Evolutionary conservation across 2,888 invertebrate genomes (phyloP), one percentile per base, ranked within the genome.

Genomic region (Xestoiulus laeticollis): DNA sequence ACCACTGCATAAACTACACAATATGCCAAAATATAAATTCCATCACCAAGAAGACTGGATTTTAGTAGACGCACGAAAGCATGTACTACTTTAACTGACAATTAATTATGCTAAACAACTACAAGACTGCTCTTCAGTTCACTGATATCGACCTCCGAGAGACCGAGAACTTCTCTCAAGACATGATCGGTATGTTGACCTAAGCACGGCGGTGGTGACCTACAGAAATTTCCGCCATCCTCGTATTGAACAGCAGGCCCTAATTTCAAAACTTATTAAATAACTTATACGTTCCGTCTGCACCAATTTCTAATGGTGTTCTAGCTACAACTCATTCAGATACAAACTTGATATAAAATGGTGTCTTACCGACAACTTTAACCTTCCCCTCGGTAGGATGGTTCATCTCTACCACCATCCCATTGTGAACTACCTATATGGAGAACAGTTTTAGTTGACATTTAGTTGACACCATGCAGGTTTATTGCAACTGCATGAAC

Each of bases 121-220:
- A 59, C 59, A 22, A 4, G 59, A 22, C n/a, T 59, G 59, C 22
- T n/a, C 83, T 30, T 83, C 32, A 83, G 38, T 83, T 26, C 33
- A 14, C n/a, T 2, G 32, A 83, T 83, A 19, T 83, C 83, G 16
- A 6, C 6, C 14, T 89, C 53, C 12, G 88, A 83, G 48, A 89
- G 88, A 26, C 88, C 88, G 12, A 90, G 88, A 32, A 92, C 90
- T 30, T 91, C 91, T 30, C 87, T 89, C 68, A 99, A 93, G 86
- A 99, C 94, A 90, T 95, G 94, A 88, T 93, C 93, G 0, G 99
- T 98, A 91, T 99, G 98, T 91, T 99, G 95, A 0, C 98, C 99
- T 38, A 98, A 92, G 10, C 93, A 92, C 0, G 99, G 99, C 0
- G 99, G 98, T 0, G 97, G 94, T 2, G 93, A 93, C 88, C 96